Evolutionary conservation across 2,888 invertebrate species (phyloP).

Genomic region (Brachypalpus laphriformis): DNA sequence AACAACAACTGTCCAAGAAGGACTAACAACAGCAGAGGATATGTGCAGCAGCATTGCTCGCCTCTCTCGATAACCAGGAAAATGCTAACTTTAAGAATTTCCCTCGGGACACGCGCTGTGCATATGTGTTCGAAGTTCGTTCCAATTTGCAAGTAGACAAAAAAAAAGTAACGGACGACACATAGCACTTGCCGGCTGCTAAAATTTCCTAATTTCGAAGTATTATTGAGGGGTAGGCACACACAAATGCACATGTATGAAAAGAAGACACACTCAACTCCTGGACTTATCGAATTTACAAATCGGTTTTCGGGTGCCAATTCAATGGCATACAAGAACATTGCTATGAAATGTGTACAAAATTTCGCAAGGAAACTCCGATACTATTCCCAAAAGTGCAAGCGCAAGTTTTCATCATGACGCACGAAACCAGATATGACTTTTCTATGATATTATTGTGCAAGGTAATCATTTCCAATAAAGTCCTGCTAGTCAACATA

Average conservation of each 20-base stretch:
- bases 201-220: slow-evolving; percentile 67
- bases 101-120: slow-evolving; percentile 47
- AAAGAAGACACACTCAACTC: neutral
- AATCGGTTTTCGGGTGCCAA: slow-evolving; percentile 60
- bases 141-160: slow-evolving; percentile 9
- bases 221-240: slow-evolving; percentile 61
- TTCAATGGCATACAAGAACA: slow-evolving; percentile 41
- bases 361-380: slow-evolving; percentile 30
- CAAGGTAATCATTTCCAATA: slow-evolving; percentile 62
- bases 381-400: slow-evolving; percentile 50
- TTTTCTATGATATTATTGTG: slow-evolving; percentile 57
- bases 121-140: slow-evolving; percentile 27
- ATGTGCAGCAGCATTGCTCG: neutral
- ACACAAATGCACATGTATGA: no score
- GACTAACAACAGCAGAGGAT: neutral
- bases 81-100: slow-evolving; percentile 66
- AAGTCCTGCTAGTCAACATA: slow-evolving; percentile 57
- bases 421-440: slow-evolving; percentile 21
- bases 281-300: slow-evolving; percentile 64
- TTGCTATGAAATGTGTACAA: slow-evolving; percentile 45
- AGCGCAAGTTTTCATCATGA: slow-evolving; percentile 53
- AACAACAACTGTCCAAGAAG: slow-evolving; percentile 65
- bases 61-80: slow-evolving; percentile 53
- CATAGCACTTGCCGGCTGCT: slow-evolving; percentile 32
- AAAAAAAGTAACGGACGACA: slow-evolving; percentile 5